A percentile compares a stretch with the other conserved stretches of the same genome.
phyloP scores from a whole-genome alignment of 2,888 invertebrate species.

The Sinelater perroti region DNA sequence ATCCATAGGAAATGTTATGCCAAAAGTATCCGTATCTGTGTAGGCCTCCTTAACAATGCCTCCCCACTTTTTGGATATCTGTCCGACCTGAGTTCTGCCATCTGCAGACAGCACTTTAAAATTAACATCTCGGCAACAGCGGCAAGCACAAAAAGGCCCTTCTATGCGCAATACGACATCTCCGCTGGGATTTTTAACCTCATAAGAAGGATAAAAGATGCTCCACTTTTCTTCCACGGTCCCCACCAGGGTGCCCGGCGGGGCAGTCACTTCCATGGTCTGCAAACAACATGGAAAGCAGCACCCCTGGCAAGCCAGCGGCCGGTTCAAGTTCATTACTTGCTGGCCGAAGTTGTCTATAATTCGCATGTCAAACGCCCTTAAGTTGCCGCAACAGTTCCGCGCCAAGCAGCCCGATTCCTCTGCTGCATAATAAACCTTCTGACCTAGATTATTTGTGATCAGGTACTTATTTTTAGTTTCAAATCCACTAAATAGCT shows the following conservation, averaged over 20 bases:
- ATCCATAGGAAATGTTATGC: conserved; percentile 81
- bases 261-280: conserved; percentile 79
- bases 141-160: conserved; percentile 82
- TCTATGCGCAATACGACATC: conserved; percentile 80
- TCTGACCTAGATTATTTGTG: conserved; percentile 80
- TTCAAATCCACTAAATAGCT: conserved; percentile 85
- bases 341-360: conserved; percentile 83
- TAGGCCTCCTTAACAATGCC: conserved; percentile 79
- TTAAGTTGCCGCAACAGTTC: conserved; percentile 81
- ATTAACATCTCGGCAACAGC: conserved; percentile 76
- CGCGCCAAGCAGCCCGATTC: conserved; percentile 86
- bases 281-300: conserved; percentile 88
- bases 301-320: conserved; percentile 79
- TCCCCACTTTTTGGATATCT: conserved; percentile 85
- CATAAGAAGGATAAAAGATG: conserved; percentile 75
- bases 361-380: conserved; percentile 89
- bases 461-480: conserved; percentile 89
- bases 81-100: conserved; percentile 74
- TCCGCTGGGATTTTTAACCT: conserved; percentile 77
- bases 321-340: conserved; percentile 85
- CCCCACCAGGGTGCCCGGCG: conserved; percentile 76
- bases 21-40: conserved; percentile 84
- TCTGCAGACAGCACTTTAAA: conserved; percentile 79
- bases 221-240: conserved; percentile 81
- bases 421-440: conserved; percentile 82